phyloP scores from a whole-genome alignment of 1,140 invertebrate species.

The Limonius californicus region DNA sequence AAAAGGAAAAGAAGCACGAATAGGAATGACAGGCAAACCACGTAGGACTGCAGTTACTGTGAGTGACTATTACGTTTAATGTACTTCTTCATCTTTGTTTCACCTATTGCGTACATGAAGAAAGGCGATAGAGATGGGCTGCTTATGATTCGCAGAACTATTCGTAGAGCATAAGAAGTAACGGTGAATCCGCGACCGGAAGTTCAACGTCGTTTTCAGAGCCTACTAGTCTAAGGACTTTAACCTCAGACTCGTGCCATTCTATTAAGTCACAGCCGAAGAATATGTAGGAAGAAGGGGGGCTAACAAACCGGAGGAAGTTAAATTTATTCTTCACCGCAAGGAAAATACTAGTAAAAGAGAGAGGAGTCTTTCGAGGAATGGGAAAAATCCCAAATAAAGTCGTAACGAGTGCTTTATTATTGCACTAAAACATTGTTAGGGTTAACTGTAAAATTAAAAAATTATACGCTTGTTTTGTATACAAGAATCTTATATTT shows the following conservation, averaged over 20 bases:
- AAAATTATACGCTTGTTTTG: too few relatives aligned
- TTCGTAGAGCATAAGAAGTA: slow-evolving; percentile 22
- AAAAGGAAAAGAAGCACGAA: slow-evolving; percentile 17
- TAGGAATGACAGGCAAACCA: slow-evolving; percentile 19
- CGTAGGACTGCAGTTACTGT: slow-evolving; percentile 18
- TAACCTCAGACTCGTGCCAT: slow-evolving; percentile 40
- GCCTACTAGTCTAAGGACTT: slow-evolving; percentile 42
- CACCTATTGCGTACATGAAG: background rate
- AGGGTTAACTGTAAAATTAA: too few relatives aligned
- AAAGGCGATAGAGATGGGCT: background rate
- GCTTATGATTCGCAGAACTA: slow-evolving; percentile 19
- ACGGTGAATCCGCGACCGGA: slow-evolving; percentile 42
- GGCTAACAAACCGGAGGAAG: too few relatives aligned
- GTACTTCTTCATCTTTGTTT: slow-evolving; percentile 7
- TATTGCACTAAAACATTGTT: too few relatives aligned
- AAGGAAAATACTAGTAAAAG: too few relatives aligned
- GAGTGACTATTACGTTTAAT: slow-evolving; percentile 13
- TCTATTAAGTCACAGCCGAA: slow-evolving; percentile 25
- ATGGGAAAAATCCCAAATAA: too few relatives aligned
- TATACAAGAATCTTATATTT: too few relatives aligned
- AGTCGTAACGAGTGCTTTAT: too few relatives aligned
- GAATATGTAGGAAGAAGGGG: background rate
- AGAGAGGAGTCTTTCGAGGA: too few relatives aligned
- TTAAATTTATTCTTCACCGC: too few relatives aligned
- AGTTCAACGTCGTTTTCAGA: slow-evolving; percentile 39